Evolutionary conservation across 1,140 invertebrate genomes (phyloP).

Genomic region (Neotoxoptera formosana): DNA sequence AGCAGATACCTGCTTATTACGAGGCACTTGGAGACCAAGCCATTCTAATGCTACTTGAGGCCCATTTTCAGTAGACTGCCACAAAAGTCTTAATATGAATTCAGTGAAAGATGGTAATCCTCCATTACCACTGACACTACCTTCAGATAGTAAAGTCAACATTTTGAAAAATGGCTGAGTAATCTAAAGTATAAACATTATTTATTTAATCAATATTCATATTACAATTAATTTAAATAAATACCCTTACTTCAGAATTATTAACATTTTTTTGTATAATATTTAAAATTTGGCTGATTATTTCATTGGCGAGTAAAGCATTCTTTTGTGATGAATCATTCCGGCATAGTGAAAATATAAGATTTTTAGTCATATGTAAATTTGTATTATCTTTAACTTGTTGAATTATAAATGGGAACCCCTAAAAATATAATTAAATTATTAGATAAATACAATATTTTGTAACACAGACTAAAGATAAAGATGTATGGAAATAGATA

Average conservation of each 20-base stretch:
- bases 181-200: slow-evolving; percentile 64
- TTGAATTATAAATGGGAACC: slow-evolving; percentile 91
- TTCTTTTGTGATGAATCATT: slow-evolving; percentile 70
- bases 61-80: slow-evolving; percentile 89
- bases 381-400: slow-evolving; percentile 94
- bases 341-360: slow-evolving; percentile 89
- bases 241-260: slow-evolving; percentile 70
- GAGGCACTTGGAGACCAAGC: slow-evolving; percentile 83
- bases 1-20: slow-evolving; percentile 86
- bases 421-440: slow-evolving; percentile 67
- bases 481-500: background rate
- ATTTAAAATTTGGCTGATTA: slow-evolving; percentile 87
- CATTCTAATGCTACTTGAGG: slow-evolving; percentile 91
- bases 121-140: slow-evolving; percentile 63
- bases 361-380: slow-evolving; percentile 86
- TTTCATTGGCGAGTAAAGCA: slow-evolving; percentile 82
- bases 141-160: slow-evolving; percentile 80
- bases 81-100: slow-evolving; percentile 83
- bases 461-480: background rate
- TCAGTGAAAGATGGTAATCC: slow-evolving; percentile 89
- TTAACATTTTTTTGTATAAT: slow-evolving; percentile 84
- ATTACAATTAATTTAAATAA: slow-evolving; percentile 9
- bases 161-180: slow-evolving; percentile 92
- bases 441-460: background rate
- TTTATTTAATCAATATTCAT: background rate